These are phyloP conservation scores for Drosophila melanica DNA, from an alignment of 1,140 invertebrate species.

Conservation along the genomic window DNA sequence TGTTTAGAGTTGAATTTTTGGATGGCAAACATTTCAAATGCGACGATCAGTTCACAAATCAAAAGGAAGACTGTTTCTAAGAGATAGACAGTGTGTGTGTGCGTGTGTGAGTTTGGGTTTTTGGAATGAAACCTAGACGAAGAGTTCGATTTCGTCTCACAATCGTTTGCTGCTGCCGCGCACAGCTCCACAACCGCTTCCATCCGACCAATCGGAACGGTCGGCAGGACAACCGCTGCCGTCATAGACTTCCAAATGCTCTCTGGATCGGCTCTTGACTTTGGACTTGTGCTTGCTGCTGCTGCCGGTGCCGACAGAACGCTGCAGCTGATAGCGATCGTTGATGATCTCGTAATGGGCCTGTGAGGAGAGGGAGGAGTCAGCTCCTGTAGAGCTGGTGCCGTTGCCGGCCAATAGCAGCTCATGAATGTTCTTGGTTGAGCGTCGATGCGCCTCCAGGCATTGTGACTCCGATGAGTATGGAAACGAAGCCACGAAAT, in stretches of 20 bases:
- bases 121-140: slow-evolving; percentile 55
- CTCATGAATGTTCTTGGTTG: slow-evolving; percentile 81
- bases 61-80: slow-evolving; percentile 30
- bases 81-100: slow-evolving; percentile 11
- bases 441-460: slow-evolving; percentile 80
- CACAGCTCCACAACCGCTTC: slow-evolving; percentile 32
- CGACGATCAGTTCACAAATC: slow-evolving; percentile 48
- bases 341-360: slow-evolving; percentile 70
- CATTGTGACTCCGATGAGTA: slow-evolving; percentile 82
- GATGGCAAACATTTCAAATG: slow-evolving; percentile 77
- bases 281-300: slow-evolving; percentile 66
- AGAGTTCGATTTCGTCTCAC: slow-evolving; percentile 67
- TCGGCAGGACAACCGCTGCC: slow-evolving; percentile 33
- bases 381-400: slow-evolving; percentile 3
- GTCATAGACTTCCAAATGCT: slow-evolving; percentile 67
- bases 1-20: slow-evolving; percentile 36
- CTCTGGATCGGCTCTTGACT: slow-evolving; percentile 61
- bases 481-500: slow-evolving; percentile 78
- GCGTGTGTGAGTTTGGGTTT: neutral
- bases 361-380: slow-evolving; percentile 8
- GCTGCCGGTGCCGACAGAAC: slow-evolving; percentile 10
- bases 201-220: slow-evolving; percentile 66
- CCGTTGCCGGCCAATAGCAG: slow-evolving; percentile 73
- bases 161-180: slow-evolving; percentile 54
- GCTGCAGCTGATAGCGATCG: slow-evolving; percentile 63